Base-by-base conservation (phyloP, 2,888 invertebrate species). In the Crossocerus cetratus region DNA sequence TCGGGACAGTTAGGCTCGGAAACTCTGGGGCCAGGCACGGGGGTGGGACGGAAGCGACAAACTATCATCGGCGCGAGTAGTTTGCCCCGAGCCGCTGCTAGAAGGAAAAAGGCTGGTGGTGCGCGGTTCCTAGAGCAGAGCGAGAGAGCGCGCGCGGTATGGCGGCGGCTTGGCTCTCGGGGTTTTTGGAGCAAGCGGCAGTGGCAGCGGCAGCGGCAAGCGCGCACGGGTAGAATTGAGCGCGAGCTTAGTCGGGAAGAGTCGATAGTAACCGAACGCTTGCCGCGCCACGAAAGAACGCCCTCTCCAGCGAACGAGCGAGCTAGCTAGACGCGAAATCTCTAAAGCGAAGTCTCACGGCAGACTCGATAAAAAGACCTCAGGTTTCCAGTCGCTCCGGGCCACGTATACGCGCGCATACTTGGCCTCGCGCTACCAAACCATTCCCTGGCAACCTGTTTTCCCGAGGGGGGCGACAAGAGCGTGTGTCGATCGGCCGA, bases 231-330 rank as follows among this genome's bases (percentile, higher is more conserved):
- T 71, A 58, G 65, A 66, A 67, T 63, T 67, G n/a, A 58, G 54
- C 86, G 86, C 86, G 86, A 80, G 42, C 16, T 59, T n/a, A 13
- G 54, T 65, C 86, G 86, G 74, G 57, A 62, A 71, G 42, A 42
- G 43, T 69, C 86, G 86, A 83, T 1, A 13, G 43, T 65, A n/a
- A 14, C 77, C 86, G 86, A 87, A 68, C 85, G 87, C 85, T 85
- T 84, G 83, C 81, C 87, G 87, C 87, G 87, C 86, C 87, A 83
- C 84, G 83, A 84, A 87, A 86, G 83, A 84, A 86, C 86, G 86
- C 87, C 85, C 86, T 85, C 83, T n/a, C n/a, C n/a, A n/a, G n/a
- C n/a, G n/a, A n/a, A n/a, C n/a, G 78, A 69, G 76, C 78, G 74
- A 80, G 74, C 77, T 11, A 80, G 77, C 81, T 76, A 83, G 84